These are phyloP conservation scores for Abrostola triplasia DNA, from an alignment of 2,888 invertebrate species.

Conservation along the genomic window DNA sequence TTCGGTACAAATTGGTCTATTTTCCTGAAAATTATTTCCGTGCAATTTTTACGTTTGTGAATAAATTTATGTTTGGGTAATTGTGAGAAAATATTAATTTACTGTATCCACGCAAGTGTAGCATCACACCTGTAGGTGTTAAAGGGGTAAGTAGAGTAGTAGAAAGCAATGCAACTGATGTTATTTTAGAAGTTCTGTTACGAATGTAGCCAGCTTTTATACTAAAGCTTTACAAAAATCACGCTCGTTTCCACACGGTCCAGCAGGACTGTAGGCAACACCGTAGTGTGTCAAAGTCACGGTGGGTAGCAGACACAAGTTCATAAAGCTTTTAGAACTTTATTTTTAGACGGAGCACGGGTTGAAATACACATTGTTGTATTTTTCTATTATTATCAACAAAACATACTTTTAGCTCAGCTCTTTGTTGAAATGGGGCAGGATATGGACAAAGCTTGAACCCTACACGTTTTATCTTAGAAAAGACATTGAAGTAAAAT, in stretches of 20 bases:
- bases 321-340: neutral
- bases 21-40: conserved; percentile 36
- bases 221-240: conserved; percentile 8
- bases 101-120: neutral
- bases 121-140: no score
- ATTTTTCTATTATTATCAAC: no score
- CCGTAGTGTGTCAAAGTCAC: neutral
- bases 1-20: conserved; percentile 38
- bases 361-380: neutral
- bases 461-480: no score
- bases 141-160: no score
- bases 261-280: conserved; percentile 1
- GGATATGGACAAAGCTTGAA: no score
- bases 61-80: neutral
- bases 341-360: neutral
- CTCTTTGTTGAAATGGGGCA: no score
- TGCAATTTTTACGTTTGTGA: conserved; percentile 19
- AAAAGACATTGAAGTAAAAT: no score
- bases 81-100: conserved; percentile 5
- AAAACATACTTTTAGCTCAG: no score
- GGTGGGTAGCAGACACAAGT: neutral
- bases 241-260: conserved; percentile 1
- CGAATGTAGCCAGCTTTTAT: neutral
- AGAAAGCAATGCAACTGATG: neutral
- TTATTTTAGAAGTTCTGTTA: neutral